Percentiles rank a stretch among this genome's conserved stretches.
These are phyloP conservation scores for Cairina moschata DNA, from an alignment of 2,113 vertebrate species.

Conservation along the genomic window DNA sequence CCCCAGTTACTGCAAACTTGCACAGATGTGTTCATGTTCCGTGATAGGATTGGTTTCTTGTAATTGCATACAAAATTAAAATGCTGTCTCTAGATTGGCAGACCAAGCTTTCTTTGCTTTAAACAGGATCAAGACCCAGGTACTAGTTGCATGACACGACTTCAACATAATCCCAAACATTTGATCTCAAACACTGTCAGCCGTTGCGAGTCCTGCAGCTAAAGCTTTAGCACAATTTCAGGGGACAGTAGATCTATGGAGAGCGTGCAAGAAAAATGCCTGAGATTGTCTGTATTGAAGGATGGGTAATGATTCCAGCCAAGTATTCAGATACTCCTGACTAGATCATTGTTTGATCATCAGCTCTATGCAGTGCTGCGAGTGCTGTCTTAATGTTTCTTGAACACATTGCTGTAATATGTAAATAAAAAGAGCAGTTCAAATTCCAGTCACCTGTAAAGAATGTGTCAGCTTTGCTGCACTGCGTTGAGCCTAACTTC, in stretches of 20 bases:
- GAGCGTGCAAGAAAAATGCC: neutral
- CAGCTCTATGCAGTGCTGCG: neutral
- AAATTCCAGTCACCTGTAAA: neutral
- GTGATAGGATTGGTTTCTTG: rapidly evolving
- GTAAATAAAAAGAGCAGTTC: neutral
- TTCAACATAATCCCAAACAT: neutral
- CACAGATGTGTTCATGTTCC: neutral
- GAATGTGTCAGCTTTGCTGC: neutral
- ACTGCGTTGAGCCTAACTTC: neutral
- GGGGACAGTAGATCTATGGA: neutral
- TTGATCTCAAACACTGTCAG: neutral
- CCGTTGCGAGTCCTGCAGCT: neutral
- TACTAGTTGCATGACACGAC: neutral
- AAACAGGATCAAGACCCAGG: neutral
- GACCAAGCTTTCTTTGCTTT: neutral
- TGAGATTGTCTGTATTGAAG: neutral
- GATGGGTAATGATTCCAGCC: too few relatives aligned
- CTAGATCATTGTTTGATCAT: neutral
- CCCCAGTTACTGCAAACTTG: neutral
- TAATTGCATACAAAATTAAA: neutral
- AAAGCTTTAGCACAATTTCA: neutral
- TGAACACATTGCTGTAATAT: neutral
- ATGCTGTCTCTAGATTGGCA: neutral
- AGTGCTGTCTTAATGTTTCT: neutral
- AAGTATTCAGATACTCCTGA: neutral